These are phyloP conservation scores for Tetragnatha montana DNA, from an alignment of 2,888 invertebrate genomes.

Conservation along the genomic window DNA sequence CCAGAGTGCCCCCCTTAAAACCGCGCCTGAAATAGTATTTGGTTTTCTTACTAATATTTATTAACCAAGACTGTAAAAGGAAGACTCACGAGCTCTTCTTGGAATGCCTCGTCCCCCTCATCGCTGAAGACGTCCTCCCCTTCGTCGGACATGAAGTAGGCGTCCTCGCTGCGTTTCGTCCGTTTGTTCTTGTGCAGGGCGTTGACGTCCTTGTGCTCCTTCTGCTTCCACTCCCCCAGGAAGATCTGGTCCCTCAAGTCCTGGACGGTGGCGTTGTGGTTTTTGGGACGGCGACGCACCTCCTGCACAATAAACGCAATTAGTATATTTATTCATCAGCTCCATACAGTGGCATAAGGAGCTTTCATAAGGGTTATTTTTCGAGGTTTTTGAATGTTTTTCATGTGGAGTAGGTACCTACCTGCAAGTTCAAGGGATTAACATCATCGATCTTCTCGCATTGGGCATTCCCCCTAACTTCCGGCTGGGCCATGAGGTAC, in stretches of 20 bases:
- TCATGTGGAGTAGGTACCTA: slow-evolving; percentile 19
- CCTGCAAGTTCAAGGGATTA: slow-evolving; percentile 79
- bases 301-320: slow-evolving; percentile 41
- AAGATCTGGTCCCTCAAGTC: slow-evolving; percentile 52
- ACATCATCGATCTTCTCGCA: slow-evolving; percentile 84
- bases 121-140: slow-evolving; percentile 62
- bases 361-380: no score
- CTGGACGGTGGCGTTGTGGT: slow-evolving; percentile 55
- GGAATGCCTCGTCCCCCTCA: slow-evolving; percentile 53
- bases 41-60: not conserved
- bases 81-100: slow-evolving; percentile 51
- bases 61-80: not conserved
- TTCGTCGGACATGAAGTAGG: slow-evolving; percentile 46
- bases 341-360: no score
- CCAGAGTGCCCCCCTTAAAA: no score
- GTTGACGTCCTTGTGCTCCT: slow-evolving; percentile 12
- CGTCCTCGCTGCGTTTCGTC: slow-evolving; percentile 4
- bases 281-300: slow-evolving; percentile 42
- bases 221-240: slow-evolving; percentile 13
- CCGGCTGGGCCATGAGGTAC: slow-evolving; percentile 89
- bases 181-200: not conserved
- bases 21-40: no score
- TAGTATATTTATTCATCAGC: not conserved
- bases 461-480: slow-evolving; percentile 81
- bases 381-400: not conserved